Conservation (phyloP, 2,797 vertebrate species). For the Gallinago solitaria region DNA sequence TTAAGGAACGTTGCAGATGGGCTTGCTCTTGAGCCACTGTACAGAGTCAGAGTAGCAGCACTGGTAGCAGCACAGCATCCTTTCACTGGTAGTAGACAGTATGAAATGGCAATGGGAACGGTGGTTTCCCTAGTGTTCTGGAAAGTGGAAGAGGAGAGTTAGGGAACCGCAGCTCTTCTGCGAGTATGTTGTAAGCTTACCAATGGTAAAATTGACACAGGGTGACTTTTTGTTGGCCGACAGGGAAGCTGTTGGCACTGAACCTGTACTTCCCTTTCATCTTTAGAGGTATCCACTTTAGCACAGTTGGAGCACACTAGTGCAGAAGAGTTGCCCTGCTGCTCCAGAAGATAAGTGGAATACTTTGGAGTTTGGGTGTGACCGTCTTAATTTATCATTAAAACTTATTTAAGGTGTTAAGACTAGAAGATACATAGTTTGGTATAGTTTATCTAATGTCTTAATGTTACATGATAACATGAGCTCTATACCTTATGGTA, state of each 20-base stretch:
- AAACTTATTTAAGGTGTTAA: neutral
- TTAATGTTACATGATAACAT: neutral
- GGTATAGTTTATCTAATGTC: neutral
- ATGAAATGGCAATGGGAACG: fast-evolving
- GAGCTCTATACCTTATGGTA: neutral
- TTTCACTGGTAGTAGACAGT: neutral
- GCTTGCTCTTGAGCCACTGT: fast-evolving
- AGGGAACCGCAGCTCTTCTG: neutral
- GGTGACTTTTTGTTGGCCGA: neutral
- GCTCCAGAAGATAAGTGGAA: neutral
- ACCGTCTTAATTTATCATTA: neutral
- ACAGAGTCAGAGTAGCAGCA: neutral
- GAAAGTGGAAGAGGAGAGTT: neutral
- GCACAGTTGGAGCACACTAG: neutral
- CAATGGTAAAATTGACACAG: neutral
- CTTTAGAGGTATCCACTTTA: neutral
- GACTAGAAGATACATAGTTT: neutral
- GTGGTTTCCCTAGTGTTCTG: neutral
- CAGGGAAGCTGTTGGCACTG: neutral
- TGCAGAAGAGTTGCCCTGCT: neutral
- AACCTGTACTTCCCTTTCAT: neutral
- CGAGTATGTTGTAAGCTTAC: neutral
- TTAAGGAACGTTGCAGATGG: neutral
- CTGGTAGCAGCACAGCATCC: fast-evolving
- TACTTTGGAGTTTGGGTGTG: neutral